Evolutionary conservation across 1,140 invertebrate species (phyloP).

Genomic region (Solen grandis): DNA sequence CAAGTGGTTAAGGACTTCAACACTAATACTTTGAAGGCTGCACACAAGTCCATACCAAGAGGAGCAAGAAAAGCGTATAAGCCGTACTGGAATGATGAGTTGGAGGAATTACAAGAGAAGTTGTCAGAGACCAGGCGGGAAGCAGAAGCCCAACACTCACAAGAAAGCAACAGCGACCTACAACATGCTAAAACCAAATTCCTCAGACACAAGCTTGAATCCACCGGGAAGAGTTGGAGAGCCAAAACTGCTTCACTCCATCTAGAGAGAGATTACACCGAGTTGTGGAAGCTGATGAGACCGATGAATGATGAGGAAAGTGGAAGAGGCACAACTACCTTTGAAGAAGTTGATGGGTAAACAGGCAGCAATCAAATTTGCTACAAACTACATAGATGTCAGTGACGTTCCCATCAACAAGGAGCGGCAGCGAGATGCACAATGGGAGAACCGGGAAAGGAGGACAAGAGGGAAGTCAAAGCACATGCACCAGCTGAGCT

Average conservation of each 20-base stretch:
- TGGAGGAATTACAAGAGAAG: no score
- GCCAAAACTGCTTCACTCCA: no score
- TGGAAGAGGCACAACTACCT: slow-evolving; percentile 20
- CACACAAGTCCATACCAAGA: slow-evolving; percentile 34
- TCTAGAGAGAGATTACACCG: slow-evolving; percentile 6
- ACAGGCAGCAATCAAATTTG: slow-evolving; percentile 43
- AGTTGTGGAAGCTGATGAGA: slow-evolving; percentile 36
- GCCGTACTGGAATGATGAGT: slow-evolving; percentile 45
- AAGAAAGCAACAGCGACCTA: no score
- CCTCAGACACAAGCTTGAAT: no score
- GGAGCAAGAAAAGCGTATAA: slow-evolving; percentile 32
- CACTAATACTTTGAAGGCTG: no score
- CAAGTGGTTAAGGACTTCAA: no score
- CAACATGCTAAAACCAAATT: no score
- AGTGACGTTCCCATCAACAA: slow-evolving; percentile 3
- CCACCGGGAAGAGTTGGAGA: no score
- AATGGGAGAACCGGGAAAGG: neutral
- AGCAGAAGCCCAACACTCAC: no score
- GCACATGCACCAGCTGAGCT: neutral
- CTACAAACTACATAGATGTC: slow-evolving; percentile 32
- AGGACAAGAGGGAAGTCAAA: no score
- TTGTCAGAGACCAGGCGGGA: no score
- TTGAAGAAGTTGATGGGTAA: slow-evolving; percentile 15
- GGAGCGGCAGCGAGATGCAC: no score
- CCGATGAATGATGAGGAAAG: slow-evolving; percentile 22